Evolutionary conservation across 2,888 invertebrate genomes (phyloP).

Genomic region (Lordiphosa andalusiaca): DNA sequence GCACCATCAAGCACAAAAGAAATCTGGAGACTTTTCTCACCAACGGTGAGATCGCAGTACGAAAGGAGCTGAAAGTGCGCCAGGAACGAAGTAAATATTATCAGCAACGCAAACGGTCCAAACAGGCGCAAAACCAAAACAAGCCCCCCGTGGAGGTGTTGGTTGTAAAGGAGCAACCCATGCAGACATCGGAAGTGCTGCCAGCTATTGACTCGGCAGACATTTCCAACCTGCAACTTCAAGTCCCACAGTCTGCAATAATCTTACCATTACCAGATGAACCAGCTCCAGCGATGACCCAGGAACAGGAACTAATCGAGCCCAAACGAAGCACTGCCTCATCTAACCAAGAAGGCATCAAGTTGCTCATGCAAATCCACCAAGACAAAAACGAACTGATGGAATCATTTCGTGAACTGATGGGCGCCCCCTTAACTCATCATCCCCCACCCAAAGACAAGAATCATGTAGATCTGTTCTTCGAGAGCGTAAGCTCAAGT

Average conservation of each 20-base stretch:
- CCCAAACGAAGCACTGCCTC: neutral
- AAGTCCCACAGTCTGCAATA: neutral
- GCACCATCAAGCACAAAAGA: constrained; percentile 75
- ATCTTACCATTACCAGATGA: neutral
- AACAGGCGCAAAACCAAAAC: constrained; percentile 11
- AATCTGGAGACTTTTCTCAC: constrained; percentile 71
- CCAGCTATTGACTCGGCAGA: too few species aligned
- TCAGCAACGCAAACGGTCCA: constrained; percentile 56
- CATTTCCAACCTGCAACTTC: neutral
- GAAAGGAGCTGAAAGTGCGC: constrained; percentile 69
- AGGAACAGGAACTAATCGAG: neutral
- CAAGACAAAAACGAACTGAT: constrained; percentile 76
- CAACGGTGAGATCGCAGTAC: constrained; percentile 71
- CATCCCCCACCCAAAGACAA: constrained; percentile 53
- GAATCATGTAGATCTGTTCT: constrained; percentile 72
- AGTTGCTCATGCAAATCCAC: constrained; percentile 70
- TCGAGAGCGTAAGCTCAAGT: constrained; percentile 68
- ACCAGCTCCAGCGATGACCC: neutral
- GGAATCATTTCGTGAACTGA: constrained; percentile 78
- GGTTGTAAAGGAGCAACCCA: neutral
- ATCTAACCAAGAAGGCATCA: constrained; percentile 62
- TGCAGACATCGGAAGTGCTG: neutral
- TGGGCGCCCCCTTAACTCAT: constrained; percentile 49
- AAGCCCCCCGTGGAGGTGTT: constrained; percentile 21
- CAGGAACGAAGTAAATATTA: constrained; percentile 77